These are phyloP conservation scores for Leptinotarsa defecta DNA, from an alignment of 1,140 invertebrate genomes.

Conservation along the genomic window DNA sequence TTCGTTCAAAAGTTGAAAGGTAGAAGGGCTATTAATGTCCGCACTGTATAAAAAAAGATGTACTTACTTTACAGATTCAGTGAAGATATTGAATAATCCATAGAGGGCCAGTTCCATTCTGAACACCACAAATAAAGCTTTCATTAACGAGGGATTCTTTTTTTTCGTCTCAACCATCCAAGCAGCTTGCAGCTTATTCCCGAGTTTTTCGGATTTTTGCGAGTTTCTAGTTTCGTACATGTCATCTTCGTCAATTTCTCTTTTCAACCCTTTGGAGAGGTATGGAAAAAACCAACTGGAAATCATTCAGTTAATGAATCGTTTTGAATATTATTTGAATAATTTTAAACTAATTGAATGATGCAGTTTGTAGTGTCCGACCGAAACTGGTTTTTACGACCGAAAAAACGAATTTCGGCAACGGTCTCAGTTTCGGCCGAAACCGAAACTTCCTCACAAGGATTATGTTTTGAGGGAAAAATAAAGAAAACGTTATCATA, in stretches of 20 bases:
- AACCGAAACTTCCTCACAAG: too few relatives aligned
- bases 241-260: conserved; percentile 44
- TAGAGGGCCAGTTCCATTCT: conserved; percentile 32
- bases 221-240: conserved; percentile 33
- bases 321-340: not conserved
- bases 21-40: too few relatives aligned
- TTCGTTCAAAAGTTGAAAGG: too few relatives aligned
- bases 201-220: conserved; percentile 53
- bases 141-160: conserved; percentile 53
- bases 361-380: too few relatives aligned
- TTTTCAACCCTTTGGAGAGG: conserved; percentile 42
- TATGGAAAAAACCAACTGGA: conserved; percentile 55
- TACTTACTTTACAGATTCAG: conserved; percentile 48
- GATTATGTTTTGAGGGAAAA: too few relatives aligned
- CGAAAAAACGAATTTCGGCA: too few relatives aligned
- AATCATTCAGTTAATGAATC: not conserved
- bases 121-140: conserved; percentile 53
- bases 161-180: conserved; percentile 58
- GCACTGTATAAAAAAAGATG: too few relatives aligned
- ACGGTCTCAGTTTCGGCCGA: too few relatives aligned
- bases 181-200: conserved; percentile 61
- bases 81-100: conserved; percentile 33
- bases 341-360: not conserved
- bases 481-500: too few relatives aligned
- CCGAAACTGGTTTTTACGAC: too few relatives aligned